Conservation (phyloP, 2,888 invertebrate genomes). For the Diplazon laetatorius region DNA sequence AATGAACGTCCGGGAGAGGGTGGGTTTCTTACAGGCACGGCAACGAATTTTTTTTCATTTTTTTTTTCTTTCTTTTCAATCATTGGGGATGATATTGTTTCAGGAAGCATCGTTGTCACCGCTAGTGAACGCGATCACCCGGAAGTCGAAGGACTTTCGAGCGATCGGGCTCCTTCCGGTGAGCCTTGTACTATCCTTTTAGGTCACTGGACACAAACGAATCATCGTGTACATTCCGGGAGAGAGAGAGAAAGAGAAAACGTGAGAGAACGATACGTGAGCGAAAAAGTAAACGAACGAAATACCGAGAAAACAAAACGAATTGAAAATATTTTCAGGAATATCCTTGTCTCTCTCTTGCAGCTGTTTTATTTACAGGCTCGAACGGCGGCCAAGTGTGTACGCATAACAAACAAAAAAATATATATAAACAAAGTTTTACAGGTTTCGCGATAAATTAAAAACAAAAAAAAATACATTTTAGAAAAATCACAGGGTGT, state of each 20-base stretch:
- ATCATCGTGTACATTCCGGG: slow-evolving; percentile 64
- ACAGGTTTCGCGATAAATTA: slow-evolving; percentile 65
- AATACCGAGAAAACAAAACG: background rate
- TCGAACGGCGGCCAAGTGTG: slow-evolving; percentile 74
- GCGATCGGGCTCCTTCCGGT: slow-evolving; percentile 39
- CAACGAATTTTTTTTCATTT: too few species aligned
- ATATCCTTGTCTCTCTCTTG: slow-evolving; percentile 75
- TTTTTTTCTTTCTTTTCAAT: too few species aligned
- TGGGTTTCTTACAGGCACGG: slow-evolving; percentile 57
- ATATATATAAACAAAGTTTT: slow-evolving; percentile 39
- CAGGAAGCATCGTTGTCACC: slow-evolving; percentile 60
- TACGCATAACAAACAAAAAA: slow-evolving; percentile 65
- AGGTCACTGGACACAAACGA: slow-evolving; percentile 73
- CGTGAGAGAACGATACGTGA: too few species aligned
- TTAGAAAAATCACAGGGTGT: slow-evolving; percentile 43
- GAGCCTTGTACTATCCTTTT: slow-evolving; percentile 67
- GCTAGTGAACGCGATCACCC: slow-evolving; percentile 38
- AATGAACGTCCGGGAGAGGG: slow-evolving; percentile 52
- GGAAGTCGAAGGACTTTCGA: slow-evolving; percentile 53
- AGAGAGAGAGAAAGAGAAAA: too few species aligned
- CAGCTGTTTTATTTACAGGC: slow-evolving; percentile 82
- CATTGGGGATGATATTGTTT: slow-evolving; percentile 53
- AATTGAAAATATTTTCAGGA: slow-evolving; percentile 68
- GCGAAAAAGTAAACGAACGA: background rate
- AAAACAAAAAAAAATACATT: slow-evolving; percentile 64